Evolutionary conservation across 2,888 invertebrate species (phyloP).

Genomic region (Cryptophagus acutangulus): DNA sequence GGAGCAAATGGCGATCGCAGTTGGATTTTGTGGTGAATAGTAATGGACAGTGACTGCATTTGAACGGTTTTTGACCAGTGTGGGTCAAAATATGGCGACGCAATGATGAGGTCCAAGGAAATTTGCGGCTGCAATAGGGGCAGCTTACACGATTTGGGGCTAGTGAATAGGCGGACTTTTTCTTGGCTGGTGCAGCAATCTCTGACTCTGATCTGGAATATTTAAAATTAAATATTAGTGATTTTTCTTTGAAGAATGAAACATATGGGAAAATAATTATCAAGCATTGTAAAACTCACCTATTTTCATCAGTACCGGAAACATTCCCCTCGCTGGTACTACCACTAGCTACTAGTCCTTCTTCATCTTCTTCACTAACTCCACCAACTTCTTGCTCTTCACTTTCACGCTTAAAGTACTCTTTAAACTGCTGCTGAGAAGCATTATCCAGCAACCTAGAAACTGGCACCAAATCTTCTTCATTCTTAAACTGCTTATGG

Average conservation of each 20-base stretch:
- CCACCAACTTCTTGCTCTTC: slow-evolving; percentile 48
- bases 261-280: background rate
- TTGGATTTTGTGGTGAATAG: slow-evolving; percentile 96
- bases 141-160: slow-evolving; percentile 93
- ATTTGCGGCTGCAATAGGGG: slow-evolving; percentile 88
- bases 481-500: slow-evolving; percentile 34
- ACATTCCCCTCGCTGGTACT: slow-evolving; percentile 77
- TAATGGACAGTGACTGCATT: slow-evolving; percentile 88
- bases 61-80: slow-evolving; percentile 94
- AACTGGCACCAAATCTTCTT: slow-evolving; percentile 73
- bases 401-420: slow-evolving; percentile 55
- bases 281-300: slow-evolving; percentile 49
- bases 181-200: slow-evolving; percentile 63
- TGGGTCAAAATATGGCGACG: slow-evolving; percentile 93
- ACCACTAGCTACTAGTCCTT: slow-evolving; percentile 73
- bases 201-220: slow-evolving; percentile 64
- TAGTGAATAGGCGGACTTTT: slow-evolving; percentile 91
- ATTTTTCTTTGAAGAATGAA: too few relatives aligned
- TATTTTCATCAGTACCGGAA: slow-evolving; percentile 78
- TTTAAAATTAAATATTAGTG: slow-evolving; percentile 4
- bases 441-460: slow-evolving; percentile 74
- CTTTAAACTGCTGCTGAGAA: slow-evolving; percentile 57
- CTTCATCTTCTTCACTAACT: slow-evolving; percentile 65
- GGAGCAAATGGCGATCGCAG: slow-evolving; percentile 87
- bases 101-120: slow-evolving; percentile 94